phyloP scores from a whole-genome alignment of 2,888 invertebrate species.

The Catocala sponsa region DNA sequence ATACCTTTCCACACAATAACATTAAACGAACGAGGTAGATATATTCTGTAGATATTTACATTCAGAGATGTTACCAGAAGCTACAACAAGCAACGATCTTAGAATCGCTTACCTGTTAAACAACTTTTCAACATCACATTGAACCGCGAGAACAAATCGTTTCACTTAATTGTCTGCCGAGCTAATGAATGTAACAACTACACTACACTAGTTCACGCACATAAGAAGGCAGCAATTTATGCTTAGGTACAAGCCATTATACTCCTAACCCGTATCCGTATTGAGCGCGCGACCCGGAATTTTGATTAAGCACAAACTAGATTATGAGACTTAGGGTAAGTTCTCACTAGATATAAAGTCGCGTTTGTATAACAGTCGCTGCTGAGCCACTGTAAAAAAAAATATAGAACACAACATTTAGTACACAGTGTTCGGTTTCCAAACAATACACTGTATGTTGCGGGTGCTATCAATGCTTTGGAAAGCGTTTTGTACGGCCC shows the following conservation, averaged over 20 bases:
- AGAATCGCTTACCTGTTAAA: background rate
- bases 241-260: constrained; percentile 63
- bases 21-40: too few species aligned
- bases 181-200: constrained; percentile 48
- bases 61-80: background rate
- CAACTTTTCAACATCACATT: constrained; percentile 19
- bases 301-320: constrained; percentile 83
- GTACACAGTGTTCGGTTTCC: too few species aligned
- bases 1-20: too few species aligned
- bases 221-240: constrained; percentile 64
- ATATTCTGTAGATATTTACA: too few species aligned
- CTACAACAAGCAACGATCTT: background rate
- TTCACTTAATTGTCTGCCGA: constrained; percentile 50
- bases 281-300: constrained; percentile 78
- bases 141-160: constrained; percentile 48
- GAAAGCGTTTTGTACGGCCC: too few species aligned
- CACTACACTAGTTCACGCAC: constrained; percentile 39
- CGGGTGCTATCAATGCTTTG: too few species aligned
- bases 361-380: background rate
- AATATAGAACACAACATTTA: too few species aligned
- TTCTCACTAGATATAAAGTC: constrained; percentile 9
- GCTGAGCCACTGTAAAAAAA: background rate
- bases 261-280: constrained; percentile 66
- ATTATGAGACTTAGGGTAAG: constrained; percentile 59
- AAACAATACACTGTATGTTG: too few species aligned